These are phyloP conservation scores for Tupaia tana DNA, from an alignment of 2,113 vertebrate species.

Conservation along the genomic window DNA sequence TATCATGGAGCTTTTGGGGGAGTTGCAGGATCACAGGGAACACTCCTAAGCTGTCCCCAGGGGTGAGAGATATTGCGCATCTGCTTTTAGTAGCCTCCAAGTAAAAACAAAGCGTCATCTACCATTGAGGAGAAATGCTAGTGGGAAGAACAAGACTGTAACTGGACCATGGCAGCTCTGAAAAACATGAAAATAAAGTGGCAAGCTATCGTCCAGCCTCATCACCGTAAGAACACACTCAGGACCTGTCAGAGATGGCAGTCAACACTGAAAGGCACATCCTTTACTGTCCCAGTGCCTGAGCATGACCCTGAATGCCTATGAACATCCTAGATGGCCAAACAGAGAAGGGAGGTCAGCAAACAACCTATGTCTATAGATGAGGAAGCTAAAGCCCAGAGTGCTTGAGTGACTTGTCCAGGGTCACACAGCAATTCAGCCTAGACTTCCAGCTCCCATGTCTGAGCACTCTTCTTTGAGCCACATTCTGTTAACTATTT, in stretches of 20 bases:
- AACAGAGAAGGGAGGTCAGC: neutral
- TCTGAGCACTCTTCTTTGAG: neutral
- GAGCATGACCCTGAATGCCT: neutral
- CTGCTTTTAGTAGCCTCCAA: slow-evolving; percentile 29
- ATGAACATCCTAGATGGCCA: neutral
- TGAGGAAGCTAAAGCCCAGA: neutral
- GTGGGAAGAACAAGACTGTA: slow-evolving; percentile 4
- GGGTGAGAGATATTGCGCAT: slow-evolving; percentile 16
- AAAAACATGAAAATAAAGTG: slow-evolving; percentile 21
- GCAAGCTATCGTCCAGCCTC: neutral
- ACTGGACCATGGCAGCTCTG: slow-evolving; percentile 15
- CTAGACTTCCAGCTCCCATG: neutral
- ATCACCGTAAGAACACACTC: neutral
- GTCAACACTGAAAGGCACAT: neutral
- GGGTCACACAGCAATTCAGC: neutral
- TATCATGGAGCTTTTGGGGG: neutral
- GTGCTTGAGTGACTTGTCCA: neutral
- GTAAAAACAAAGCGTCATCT: slow-evolving; percentile 24
- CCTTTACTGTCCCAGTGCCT: neutral
- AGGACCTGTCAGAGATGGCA: neutral
- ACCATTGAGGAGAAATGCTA: slow-evolving; percentile 22
- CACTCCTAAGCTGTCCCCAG: neutral
- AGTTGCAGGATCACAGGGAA: neutral
- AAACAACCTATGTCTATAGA: neutral
- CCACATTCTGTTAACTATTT: neutral